phyloP scores from a whole-genome alignment of 1,140 invertebrate genomes.

The Bombus pascuorum region DNA sequence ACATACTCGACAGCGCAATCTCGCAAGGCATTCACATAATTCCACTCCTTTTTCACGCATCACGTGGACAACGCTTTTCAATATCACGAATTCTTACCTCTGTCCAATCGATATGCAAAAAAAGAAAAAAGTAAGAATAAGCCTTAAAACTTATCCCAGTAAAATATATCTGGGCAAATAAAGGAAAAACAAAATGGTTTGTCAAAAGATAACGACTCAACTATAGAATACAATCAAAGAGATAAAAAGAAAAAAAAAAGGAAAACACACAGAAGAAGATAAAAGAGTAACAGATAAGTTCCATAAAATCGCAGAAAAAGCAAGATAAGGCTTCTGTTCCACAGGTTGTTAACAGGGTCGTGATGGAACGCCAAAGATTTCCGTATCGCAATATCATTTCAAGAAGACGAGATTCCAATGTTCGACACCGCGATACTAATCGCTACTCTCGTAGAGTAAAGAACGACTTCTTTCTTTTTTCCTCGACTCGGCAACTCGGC shows the following conservation, averaged over 20 bases:
- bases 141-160: neutral
- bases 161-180: neutral
- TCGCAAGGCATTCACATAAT: neutral
- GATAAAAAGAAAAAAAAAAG: neutral
- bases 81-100: conserved; percentile 35
- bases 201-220: conserved; percentile 18
- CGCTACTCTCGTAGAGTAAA: neutral
- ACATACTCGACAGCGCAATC: neutral
- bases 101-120: conserved; percentile 7
- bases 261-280: neutral
- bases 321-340: neutral
- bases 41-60: neutral
- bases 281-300: neutral
- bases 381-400: conserved; percentile 11
- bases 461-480: conserved; percentile 17
- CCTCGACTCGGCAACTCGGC: neutral
- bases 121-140: neutral
- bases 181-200: neutral
- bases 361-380: conserved; percentile 8
- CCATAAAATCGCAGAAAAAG: neutral
- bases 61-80: neutral
- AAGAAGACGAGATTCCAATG: conserved; percentile 5
- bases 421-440: neutral
- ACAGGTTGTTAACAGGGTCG: neutral
- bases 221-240: neutral